Evolutionary conservation across 1,140 invertebrate genomes (phyloP).

Genomic region (Rhynchophorus ferrugineus): DNA sequence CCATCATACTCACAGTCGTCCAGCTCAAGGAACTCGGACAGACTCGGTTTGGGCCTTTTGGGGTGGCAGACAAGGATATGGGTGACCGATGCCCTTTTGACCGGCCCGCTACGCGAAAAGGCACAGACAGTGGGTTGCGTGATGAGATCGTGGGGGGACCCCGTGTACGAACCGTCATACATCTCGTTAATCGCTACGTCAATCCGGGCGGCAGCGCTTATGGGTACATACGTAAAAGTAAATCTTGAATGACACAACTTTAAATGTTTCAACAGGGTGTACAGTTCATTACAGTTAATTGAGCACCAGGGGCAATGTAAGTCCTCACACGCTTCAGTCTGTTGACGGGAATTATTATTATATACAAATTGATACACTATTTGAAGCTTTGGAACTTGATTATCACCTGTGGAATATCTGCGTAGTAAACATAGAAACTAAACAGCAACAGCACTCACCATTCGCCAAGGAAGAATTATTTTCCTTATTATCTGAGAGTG

Average conservation of each 20-base stretch:
- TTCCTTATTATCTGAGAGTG: conserved; percentile 51
- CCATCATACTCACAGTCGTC: conserved; percentile 73
- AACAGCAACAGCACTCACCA: conserved; percentile 6
- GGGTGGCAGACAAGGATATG: conserved; percentile 84
- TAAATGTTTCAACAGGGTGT: conserved; percentile 86
- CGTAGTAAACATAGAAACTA: background rate
- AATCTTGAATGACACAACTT: conserved; percentile 90
- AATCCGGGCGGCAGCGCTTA: conserved; percentile 77
- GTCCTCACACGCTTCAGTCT: conserved; percentile 89
- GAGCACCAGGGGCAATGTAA: conserved; percentile 93
- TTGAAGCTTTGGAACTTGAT: conserved; percentile 47
- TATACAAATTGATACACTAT: conserved; percentile 95
- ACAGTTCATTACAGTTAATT: conserved; percentile 78
- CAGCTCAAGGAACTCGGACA: conserved; percentile 77
- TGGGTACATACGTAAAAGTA: conserved; percentile 82
- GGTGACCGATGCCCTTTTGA: conserved; percentile 76
- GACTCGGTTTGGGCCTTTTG: conserved; percentile 55
- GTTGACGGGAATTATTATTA: conserved; percentile 89
- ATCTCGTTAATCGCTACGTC: conserved; percentile 92
- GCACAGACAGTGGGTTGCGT: conserved; percentile 50
- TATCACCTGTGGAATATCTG: conserved; percentile 23
- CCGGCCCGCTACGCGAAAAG: conserved; percentile 72
- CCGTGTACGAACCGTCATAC: conserved; percentile 92
- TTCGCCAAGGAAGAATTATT: conserved; percentile 45
- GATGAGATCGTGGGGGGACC: conserved; percentile 86